phyloP scores from a whole-genome alignment of 2,888 invertebrate genomes.

The Oscheius sp. region DNA sequence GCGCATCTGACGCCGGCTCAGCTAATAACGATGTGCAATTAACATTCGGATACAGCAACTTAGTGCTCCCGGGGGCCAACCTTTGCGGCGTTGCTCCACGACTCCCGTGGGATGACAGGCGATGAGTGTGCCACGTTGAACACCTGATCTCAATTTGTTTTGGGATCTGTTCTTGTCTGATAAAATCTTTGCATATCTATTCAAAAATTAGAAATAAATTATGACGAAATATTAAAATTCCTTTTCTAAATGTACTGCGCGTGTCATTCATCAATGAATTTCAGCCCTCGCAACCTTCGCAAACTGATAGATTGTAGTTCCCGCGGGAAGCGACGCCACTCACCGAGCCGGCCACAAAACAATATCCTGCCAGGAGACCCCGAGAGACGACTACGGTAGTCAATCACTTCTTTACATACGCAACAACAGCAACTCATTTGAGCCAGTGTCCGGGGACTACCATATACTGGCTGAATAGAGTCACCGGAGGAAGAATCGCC shows the following conservation, averaged over 20 bases:
- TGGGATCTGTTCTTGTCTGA: too few relatives aligned
- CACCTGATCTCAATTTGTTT: too few relatives aligned
- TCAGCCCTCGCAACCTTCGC: constrained; percentile 33
- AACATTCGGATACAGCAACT: constrained; percentile 39
- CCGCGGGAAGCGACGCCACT: constrained; percentile 31
- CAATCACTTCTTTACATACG: constrained; percentile 14
- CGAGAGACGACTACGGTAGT: constrained; percentile 32
- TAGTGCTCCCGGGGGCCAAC: constrained; percentile 30
- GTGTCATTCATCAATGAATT: constrained; percentile 37
- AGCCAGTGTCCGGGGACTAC: constrained; percentile 2
- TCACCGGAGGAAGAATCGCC: constrained; percentile 14
- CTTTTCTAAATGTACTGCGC: constrained; percentile 23
- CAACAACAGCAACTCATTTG: constrained; percentile 2
- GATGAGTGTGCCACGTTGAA: background rate
- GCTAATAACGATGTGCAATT: constrained; percentile 44
- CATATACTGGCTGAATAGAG: background rate
- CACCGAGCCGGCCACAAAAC: constrained; percentile 33
- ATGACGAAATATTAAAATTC: background rate
- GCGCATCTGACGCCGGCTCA: constrained; percentile 32
- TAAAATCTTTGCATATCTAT: too few relatives aligned
- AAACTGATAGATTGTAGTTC: constrained; percentile 26
- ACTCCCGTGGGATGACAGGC: constrained; percentile 4
- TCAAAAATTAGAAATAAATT: background rate
- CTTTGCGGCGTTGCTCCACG: constrained; percentile 24
- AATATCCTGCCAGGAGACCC: constrained; percentile 35